phyloP scores from a whole-genome alignment of 2,797 vertebrate genomes.

The Pseudochromis fuscus region DNA sequence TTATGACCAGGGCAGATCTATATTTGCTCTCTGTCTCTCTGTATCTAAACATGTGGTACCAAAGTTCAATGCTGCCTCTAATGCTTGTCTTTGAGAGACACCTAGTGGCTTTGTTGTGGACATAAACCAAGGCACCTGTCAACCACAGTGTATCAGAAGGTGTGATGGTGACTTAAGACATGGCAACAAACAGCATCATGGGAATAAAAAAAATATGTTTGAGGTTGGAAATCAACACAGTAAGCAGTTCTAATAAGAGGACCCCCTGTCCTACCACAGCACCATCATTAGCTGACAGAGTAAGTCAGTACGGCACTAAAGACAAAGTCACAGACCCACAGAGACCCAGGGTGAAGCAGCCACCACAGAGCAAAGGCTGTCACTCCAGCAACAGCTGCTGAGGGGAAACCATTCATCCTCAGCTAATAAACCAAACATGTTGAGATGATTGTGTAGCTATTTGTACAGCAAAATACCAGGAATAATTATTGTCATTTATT shows the following conservation, averaged over 20 bases:
- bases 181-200: not conserved
- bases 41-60: not conserved
- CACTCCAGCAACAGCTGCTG: no score
- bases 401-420: no score
- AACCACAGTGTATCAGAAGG: not conserved
- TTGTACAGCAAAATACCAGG: not conserved
- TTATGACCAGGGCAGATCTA: not conserved
- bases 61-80: not conserved
- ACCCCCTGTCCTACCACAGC: not conserved
- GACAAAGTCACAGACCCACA: no score
- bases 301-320: not conserved
- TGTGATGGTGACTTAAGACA: not conserved
- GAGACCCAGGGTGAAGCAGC: no score
- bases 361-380: no score
- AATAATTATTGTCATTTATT: not conserved
- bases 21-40: no score
- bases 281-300: not conserved
- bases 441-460: no score
- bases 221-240: not conserved
- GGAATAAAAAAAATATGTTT: not conserved
- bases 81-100: conserved; percentile 55
- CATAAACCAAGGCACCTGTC: conserved; percentile 6
- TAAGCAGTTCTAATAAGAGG: not conserved
- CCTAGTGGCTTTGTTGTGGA: conserved; percentile 57
- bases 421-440: no score